Conservation (phyloP, 2,797 vertebrate genomes). For the Rhodeus uyekii region DNA sequence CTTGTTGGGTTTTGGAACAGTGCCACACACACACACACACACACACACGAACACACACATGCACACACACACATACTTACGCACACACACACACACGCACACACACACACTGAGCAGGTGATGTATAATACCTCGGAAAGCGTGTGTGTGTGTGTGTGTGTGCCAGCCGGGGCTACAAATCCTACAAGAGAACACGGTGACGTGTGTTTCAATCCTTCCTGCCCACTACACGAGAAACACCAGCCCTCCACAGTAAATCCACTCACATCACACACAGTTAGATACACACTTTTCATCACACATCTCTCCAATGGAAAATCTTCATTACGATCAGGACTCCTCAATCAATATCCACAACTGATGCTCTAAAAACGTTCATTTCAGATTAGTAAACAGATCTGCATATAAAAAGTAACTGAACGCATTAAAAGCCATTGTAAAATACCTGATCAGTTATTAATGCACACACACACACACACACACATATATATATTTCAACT, state of each 20-base stretch:
- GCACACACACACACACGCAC: too few species aligned
- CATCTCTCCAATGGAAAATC: background rate
- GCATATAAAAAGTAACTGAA: background rate
- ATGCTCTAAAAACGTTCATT: background rate
- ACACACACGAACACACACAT: too few species aligned
- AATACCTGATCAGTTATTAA: background rate
- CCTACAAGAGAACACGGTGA: conserved; percentile 72
- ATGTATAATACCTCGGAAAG: conserved; percentile 69
- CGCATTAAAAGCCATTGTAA: background rate
- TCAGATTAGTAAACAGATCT: background rate
- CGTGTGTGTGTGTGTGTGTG: conserved; percentile 51
- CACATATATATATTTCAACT: too few species aligned
- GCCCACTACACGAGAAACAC: conserved; percentile 66
- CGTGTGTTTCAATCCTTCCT: conserved; percentile 70
- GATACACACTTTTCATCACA: conserved; percentile 15
- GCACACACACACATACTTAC: too few species aligned
- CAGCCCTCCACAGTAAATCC: conserved; percentile 72
- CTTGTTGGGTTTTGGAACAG: background rate
- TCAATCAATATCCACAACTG: background rate
- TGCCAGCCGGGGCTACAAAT: conserved; percentile 70
- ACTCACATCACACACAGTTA: conserved; percentile 25
- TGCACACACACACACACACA: too few species aligned
- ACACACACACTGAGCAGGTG: conserved; percentile 56
- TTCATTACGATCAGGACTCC: background rate
- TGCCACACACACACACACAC: conserved; percentile 7